Percentiles rank a stretch among this genome's conserved stretches.
Evolutionary conservation across 2,797 vertebrate species (phyloP).

Genomic region (Chromobotia macracanthus): DNA sequence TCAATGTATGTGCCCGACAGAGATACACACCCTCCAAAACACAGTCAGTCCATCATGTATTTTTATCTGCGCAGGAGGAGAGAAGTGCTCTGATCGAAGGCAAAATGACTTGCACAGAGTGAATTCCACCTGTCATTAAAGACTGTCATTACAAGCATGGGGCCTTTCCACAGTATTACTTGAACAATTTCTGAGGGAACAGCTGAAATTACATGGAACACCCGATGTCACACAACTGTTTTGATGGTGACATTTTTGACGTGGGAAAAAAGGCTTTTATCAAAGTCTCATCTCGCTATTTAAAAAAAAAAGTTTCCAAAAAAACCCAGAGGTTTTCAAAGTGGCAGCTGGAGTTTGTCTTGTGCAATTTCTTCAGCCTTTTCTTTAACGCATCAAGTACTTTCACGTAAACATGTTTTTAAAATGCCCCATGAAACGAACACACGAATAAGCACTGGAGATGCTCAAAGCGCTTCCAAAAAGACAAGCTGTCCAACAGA

Average conservation of each 20-base stretch:
- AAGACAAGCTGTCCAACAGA: constrained; percentile 28
- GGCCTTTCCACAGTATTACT: constrained; percentile 11
- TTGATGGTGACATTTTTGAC: constrained; percentile 22
- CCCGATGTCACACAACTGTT: constrained; percentile 21
- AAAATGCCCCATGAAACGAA: constrained; percentile 21
- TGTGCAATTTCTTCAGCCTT: not conserved
- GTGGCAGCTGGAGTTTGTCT: not conserved
- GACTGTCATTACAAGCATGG: constrained; percentile 25
- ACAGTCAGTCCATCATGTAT: not conserved
- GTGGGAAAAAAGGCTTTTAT: not conserved
- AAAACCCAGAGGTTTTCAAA: not conserved
- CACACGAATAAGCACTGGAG: not conserved
- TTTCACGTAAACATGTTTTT: constrained; percentile 5
- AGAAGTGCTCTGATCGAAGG: constrained; percentile 31
- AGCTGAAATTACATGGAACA: constrained; percentile 36
- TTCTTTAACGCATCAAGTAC: not conserved
- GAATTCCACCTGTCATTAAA: constrained; percentile 44
- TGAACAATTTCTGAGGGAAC: constrained; percentile 30
- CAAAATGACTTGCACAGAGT: constrained; percentile 40
- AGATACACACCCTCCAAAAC: not conserved
- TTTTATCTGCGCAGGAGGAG: constrained; percentile 38
- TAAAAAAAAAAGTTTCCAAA: not conserved
- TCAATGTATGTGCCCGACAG: not conserved
- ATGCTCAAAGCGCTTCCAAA: constrained; percentile 34
- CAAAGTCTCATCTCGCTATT: not conserved